These are phyloP conservation scores for Tetrax tetrax DNA, from an alignment of 2,113 vertebrate genomes.

Conservation along the genomic window DNA sequence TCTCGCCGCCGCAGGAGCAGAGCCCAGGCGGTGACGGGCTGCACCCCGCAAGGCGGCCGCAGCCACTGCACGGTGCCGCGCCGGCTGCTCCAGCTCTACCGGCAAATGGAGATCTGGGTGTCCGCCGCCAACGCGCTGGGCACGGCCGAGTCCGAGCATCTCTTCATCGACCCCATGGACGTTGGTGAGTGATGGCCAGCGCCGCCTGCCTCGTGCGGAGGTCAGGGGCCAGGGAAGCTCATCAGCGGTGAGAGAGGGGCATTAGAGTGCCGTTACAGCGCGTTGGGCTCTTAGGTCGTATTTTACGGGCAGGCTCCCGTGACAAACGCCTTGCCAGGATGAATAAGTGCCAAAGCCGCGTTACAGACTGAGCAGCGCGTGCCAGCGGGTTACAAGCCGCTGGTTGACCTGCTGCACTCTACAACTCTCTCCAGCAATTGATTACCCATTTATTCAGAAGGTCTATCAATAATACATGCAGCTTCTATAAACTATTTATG, in stretches of 20 bases:
- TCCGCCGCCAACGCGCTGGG: constrained; percentile 83
- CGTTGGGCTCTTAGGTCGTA: not conserved
- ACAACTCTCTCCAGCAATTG: constrained; percentile 37
- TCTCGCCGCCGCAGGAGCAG: constrained; percentile 44
- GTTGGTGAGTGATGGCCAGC: constrained; percentile 68
- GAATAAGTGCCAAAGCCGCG: not conserved
- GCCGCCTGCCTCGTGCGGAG: fast-evolving
- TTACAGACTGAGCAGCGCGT: not conserved
- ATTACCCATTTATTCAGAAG: constrained; percentile 50
- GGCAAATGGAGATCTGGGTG: constrained; percentile 81
- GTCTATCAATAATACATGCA: constrained; percentile 44
- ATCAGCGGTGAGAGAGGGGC: not conserved
- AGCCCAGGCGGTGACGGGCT: not conserved
- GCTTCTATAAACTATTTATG: constrained; percentile 44
- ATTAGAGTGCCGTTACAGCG: not conserved
- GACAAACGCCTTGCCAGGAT: not conserved
- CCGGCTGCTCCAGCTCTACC: constrained; percentile 69
- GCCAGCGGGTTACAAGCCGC: not conserved
- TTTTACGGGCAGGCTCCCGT: not conserved
- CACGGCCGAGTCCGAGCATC: constrained; percentile 59
- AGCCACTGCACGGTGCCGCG: constrained; percentile 78
- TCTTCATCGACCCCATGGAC: constrained; percentile 79
- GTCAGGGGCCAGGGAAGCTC: not conserved
- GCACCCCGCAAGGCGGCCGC: not conserved
- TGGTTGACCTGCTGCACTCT: constrained; percentile 51